Conservation (phyloP, 2,888 invertebrate species). For the Bedellia somnulentella region DNA sequence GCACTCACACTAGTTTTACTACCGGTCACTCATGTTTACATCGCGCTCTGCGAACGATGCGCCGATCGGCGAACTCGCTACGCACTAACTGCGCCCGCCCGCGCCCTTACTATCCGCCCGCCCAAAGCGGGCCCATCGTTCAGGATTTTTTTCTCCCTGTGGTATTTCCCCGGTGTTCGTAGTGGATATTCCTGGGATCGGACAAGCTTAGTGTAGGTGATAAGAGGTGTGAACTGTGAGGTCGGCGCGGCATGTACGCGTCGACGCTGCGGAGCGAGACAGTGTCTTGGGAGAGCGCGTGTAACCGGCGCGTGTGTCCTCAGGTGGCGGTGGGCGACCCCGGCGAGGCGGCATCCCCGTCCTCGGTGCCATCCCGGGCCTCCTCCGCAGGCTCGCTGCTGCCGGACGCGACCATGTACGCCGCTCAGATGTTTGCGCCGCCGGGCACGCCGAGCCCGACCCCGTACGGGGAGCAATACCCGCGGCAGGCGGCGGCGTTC, state of each 20-base stretch:
- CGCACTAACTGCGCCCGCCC: constrained; percentile 60
- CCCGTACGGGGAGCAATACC: constrained; percentile 56
- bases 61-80: constrained; percentile 60
- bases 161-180: no score
- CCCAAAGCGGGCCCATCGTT: constrained; percentile 57
- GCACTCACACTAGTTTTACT: constrained; percentile 46
- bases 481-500: constrained; percentile 61
- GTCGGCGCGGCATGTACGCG: constrained; percentile 57
- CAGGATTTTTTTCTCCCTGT: constrained; percentile 16
- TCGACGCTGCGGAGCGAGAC: constrained; percentile 61
- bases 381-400: constrained; percentile 58
- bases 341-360: constrained; percentile 64
- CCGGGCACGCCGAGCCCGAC: constrained; percentile 70
- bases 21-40: constrained; percentile 59
- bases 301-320: constrained; percentile 66
- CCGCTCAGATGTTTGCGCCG: constrained; percentile 70
- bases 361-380: constrained; percentile 67
- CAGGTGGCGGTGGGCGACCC: constrained; percentile 59
- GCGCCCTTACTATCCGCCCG: constrained; percentile 63
- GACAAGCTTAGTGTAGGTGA: constrained; percentile 42
- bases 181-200: constrained; percentile 19
- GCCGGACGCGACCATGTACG: constrained; percentile 68
- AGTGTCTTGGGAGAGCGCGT: constrained; percentile 64
- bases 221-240: constrained; percentile 52
- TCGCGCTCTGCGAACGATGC: constrained; percentile 63